Percentiles rank a stretch among this genome's conserved stretches.
phyloP scores from a whole-genome alignment of 2,797 vertebrate species.

The Chelmon rostratus region DNA sequence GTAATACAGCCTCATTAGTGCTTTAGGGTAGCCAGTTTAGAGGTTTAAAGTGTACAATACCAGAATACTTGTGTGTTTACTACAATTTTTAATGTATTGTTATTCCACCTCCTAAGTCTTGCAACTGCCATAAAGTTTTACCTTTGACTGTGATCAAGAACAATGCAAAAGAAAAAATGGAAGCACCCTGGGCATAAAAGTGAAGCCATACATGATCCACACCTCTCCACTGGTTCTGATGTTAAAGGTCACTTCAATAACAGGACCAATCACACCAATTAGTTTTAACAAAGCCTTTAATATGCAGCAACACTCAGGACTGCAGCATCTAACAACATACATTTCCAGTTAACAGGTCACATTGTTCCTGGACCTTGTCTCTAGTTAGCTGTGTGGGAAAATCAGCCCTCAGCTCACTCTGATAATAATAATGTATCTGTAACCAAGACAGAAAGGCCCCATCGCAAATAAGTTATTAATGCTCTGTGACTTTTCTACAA shows the following conservation, averaged over 20 bases:
- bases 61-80: neutral
- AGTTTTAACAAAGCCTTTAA: slow-evolving; percentile 15
- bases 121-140: neutral
- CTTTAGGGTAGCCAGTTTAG: neutral
- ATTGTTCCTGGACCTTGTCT: slow-evolving; percentile 11
- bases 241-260: slow-evolving; percentile 19
- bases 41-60: neutral
- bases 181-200: neutral
- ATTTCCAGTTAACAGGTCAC: neutral
- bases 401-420: slow-evolving; percentile 1
- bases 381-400: slow-evolving; percentile 11
- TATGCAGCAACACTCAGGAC: neutral
- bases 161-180: neutral
- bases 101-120: too few relatives aligned
- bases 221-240: neutral
- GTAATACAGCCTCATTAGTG: neutral
- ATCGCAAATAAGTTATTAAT: slow-evolving; percentile 26
- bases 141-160: neutral
- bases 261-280: slow-evolving; percentile 5
- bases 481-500: neutral
- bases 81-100: neutral
- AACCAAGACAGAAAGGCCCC: neutral
- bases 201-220: neutral
- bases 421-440: neutral
- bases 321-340: neutral